These are phyloP conservation scores for Acleris holmiana DNA, from an alignment of 2,888 invertebrate species.

Conservation along the genomic window DNA sequence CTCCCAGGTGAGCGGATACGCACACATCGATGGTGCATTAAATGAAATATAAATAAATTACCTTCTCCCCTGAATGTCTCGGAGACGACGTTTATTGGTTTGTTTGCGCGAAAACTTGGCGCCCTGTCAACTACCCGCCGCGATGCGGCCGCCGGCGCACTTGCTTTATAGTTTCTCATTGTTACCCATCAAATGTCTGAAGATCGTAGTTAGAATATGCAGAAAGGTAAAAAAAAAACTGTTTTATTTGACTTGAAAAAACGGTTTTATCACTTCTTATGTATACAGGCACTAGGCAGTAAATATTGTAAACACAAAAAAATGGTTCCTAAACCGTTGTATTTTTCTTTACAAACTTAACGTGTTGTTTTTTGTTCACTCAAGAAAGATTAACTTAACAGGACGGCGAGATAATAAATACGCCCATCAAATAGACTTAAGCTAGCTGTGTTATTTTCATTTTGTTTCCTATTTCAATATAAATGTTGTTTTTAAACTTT, in stretches of 20 bases:
- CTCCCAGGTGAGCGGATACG: conserved; percentile 22
- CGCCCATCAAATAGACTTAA: background rate
- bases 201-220: background rate
- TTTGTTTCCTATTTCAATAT: conserved; percentile 16
- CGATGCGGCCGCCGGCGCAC: conserved; percentile 34
- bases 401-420: too few species aligned
- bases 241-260: too few species aligned
- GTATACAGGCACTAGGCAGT: too few species aligned
- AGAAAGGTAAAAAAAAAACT: too few species aligned
- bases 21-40: conserved; percentile 38
- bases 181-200: background rate
- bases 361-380: too few species aligned
- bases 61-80: conserved; percentile 61
- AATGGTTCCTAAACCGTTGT: too few species aligned
- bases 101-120: conserved; percentile 69
- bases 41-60: conserved; percentile 69
- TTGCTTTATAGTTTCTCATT: conserved; percentile 12
- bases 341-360: too few species aligned
- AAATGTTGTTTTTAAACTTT: conserved; percentile 38
- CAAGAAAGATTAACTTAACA: too few species aligned
- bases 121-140: conserved; percentile 61
- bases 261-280: too few species aligned
- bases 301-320: too few species aligned
- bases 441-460: conserved; percentile 7
- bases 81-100: conserved; percentile 71